A percentile compares a stretch with the other conserved stretches of the same genome.
Conservation (phyloP, 1,140 invertebrate genomes). For the Arion vulgaris region DNA sequence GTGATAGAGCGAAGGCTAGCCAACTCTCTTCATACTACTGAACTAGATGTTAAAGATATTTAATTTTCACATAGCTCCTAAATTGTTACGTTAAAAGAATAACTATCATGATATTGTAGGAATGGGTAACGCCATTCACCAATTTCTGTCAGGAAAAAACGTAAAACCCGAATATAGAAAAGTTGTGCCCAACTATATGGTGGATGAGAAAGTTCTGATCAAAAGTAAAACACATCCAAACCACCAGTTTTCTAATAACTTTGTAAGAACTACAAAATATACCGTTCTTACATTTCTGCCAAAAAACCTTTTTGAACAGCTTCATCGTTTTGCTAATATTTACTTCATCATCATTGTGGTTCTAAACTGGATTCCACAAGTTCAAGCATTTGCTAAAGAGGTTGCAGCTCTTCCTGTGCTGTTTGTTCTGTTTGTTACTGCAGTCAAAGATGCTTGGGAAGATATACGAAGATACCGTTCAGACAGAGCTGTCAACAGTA, state of each 20-base stretch:
- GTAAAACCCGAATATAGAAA: conserved; percentile 57
- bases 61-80: no score
- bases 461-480: conserved; percentile 90
- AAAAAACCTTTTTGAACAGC: conserved; percentile 97
- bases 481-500: conserved; percentile 95
- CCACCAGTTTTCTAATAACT: conserved; percentile 77
- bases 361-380: conserved; percentile 90
- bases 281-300: conserved; percentile 94
- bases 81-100: no score
- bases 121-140: conserved; percentile 28
- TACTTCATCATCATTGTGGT: conserved; percentile 98
- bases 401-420: conserved; percentile 86
- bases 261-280: conserved; percentile 90
- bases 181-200: conserved; percentile 68
- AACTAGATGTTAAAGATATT: no score
- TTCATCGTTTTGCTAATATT: conserved; percentile 96
- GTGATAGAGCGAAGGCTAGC: no score
- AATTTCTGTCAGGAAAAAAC: conserved; percentile 26
- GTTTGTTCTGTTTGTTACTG: conserved; percentile 95
- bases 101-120: background rate
- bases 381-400: conserved; percentile 95
- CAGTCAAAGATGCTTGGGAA: conserved; percentile 96
- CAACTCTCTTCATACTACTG: no score
- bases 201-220: conserved; percentile 58
- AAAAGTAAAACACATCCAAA: conserved; percentile 87